Evolutionary conservation across 2,113 vertebrate genomes (phyloP).

Genomic region (Oreotrochilus melanogaster): DNA sequence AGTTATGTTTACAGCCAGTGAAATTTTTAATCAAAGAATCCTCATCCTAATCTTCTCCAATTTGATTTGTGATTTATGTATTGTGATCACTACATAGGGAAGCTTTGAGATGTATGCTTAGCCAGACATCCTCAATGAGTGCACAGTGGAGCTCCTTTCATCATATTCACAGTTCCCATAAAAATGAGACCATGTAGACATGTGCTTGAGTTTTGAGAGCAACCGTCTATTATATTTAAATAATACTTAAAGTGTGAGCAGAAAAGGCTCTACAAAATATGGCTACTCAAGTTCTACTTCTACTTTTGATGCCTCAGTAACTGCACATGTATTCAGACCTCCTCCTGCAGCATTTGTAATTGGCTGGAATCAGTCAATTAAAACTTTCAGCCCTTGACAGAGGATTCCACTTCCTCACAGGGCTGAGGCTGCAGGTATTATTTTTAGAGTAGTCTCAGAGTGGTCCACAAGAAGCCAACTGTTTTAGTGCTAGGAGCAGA

Average conservation of each 20-base stretch:
- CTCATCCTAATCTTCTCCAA: background rate
- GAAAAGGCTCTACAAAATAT: background rate
- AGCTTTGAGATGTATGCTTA: background rate
- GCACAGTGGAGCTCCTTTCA: background rate
- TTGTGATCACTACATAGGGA: background rate
- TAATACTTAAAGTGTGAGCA: background rate
- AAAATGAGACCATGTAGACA: background rate
- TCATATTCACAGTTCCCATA: background rate
- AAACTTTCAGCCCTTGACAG: background rate
- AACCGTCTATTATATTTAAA: background rate
- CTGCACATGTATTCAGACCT: background rate
- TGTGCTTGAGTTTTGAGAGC: background rate
- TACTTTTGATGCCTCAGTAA: background rate
- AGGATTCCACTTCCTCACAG: background rate
- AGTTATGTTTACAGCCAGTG: background rate
- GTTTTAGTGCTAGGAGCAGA: background rate
- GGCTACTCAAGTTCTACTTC: background rate
- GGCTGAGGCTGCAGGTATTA: background rate
- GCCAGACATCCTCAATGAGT: background rate
- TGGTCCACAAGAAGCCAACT: background rate
- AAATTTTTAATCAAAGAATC: background rate
- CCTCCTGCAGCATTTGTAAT: background rate
- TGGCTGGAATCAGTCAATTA: background rate
- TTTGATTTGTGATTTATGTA: background rate
- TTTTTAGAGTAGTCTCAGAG: rapidly evolving